phyloP scores from a whole-genome alignment of 1,140 invertebrate genomes.

The Dendrolimus punctatus region DNA sequence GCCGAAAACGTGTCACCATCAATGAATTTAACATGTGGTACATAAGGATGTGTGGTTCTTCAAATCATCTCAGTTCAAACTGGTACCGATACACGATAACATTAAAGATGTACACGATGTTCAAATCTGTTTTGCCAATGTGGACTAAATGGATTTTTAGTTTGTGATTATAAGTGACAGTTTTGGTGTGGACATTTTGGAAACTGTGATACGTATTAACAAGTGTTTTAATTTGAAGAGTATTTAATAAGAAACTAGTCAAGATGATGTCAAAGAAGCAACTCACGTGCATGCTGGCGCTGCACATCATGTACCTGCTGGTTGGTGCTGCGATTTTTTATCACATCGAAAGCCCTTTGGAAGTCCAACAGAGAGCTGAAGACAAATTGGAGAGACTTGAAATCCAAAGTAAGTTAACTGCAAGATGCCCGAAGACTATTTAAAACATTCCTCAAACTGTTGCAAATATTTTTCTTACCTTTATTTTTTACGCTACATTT shows the following conservation, averaged over 20 bases:
- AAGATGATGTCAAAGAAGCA: conserved; percentile 86
- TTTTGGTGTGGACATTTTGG: conserved; percentile 5
- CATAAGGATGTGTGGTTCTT: conserved; percentile 10
- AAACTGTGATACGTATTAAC: conserved; percentile 12
- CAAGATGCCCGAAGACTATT: too few relatives aligned
- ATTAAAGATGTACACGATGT: conserved; percentile 24
- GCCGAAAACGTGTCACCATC: conserved; percentile 13
- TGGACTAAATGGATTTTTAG: conserved; percentile 36
- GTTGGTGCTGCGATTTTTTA: conserved; percentile 85
- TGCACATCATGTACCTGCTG: conserved; percentile 83
- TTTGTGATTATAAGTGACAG: conserved; percentile 19
- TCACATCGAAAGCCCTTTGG: conserved; percentile 80
- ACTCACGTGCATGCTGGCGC: conserved; percentile 81
- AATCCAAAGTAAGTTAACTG: conserved; percentile 77
- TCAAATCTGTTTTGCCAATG: conserved; percentile 22
- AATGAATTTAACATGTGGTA: conserved; percentile 25
- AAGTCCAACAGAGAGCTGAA: conserved; percentile 72
- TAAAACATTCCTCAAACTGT: too few relatives aligned
- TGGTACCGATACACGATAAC: conserved; percentile 25
- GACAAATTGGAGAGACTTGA: conserved; percentile 75
- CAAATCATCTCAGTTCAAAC: conserved; percentile 20
- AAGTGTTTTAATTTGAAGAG: conserved; percentile 10
- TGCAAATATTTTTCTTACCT: too few relatives aligned
- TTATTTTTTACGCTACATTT: too few relatives aligned
- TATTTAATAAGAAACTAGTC: conserved; percentile 31